Base-by-base conservation (phyloP, 2,113 vertebrate species). In the Solea solea region DNA sequence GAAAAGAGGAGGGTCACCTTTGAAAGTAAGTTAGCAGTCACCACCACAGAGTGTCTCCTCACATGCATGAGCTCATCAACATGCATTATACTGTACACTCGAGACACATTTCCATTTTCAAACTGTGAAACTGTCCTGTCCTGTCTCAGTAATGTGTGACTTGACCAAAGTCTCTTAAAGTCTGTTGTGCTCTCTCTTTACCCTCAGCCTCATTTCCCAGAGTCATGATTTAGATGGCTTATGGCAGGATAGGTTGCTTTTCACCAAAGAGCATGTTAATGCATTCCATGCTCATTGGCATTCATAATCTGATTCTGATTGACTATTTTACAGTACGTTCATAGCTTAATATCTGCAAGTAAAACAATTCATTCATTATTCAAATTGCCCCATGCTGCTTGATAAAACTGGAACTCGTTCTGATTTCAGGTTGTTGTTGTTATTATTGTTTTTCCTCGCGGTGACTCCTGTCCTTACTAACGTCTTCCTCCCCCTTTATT, bases 1-100 rank as follows among this genome's bases (percentile, higher is more conserved):
- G 94, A 94, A 89, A 94, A 94, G 90, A 93, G 94, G 88, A 93
- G 94, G 80, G 94, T 94, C 87, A 94, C 94, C 58, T 94, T 94
- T 88, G 94, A 94, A 93, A 94, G 94, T 94, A 94, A 94, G 94
- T 94, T 74, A 84, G 87, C 78, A 73, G 78, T 79, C 78, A 78
- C 46, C 78, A 78, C 46, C 61, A 64, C 42, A 14, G 39, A 52
- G 49, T 27, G 53, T 80, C 42, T 39, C 57, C 21, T 48, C 34
- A 39, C 61, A 64, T 54, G 64, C 64, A 50, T 63, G 59, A 67
- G 53, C 54, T 78, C 70, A 69, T 81, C 48, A 44, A 16, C 77
- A 65, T 78, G 74, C 69, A 86, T 78, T 82, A 34, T 51, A 4
- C 53, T 27, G 21, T 56, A 16, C 51, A 54, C 9, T 3, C 12